Evolutionary conservation across 2,888 invertebrate species (phyloP).

Genomic region (Barypeithes pellucidus): DNA sequence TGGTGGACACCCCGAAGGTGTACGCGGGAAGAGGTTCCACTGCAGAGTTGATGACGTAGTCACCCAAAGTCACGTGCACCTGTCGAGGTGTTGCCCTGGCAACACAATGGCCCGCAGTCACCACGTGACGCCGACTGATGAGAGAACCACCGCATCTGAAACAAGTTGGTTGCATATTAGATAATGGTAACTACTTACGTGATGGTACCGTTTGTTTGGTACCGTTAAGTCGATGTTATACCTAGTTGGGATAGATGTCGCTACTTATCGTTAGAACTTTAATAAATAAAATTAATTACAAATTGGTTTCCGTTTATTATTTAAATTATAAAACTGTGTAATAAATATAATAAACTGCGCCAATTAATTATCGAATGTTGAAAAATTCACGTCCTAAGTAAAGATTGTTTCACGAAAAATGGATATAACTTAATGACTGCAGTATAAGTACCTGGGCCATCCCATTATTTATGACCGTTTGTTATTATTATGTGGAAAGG

Average conservation of each 20-base stretch:
- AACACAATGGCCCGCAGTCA: slow-evolving; percentile 95
- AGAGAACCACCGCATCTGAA: slow-evolving; percentile 92
- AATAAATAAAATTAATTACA: too few relatives aligned
- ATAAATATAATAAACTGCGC: too few relatives aligned
- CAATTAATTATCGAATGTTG: too few relatives aligned
- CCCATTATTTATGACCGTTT: too few relatives aligned
- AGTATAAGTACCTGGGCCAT: too few relatives aligned
- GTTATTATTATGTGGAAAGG: too few relatives aligned
- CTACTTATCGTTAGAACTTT: too few relatives aligned
- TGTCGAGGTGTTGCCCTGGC: slow-evolving; percentile 92
- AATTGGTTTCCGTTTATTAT: too few relatives aligned
- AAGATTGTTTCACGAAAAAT: too few relatives aligned
- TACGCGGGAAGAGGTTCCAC: slow-evolving; percentile 93
- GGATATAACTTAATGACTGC: too few relatives aligned
- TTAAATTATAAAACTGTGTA: too few relatives aligned
- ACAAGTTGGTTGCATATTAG: slow-evolving; percentile 46
- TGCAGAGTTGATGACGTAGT: slow-evolving; percentile 95
- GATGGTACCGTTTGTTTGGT: not conserved
- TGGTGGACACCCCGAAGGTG: slow-evolving; percentile 92
- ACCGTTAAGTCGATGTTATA: not conserved
- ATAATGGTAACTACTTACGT: not conserved
- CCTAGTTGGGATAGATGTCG: not conserved
- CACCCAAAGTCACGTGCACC: slow-evolving; percentile 92
- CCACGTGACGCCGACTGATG: slow-evolving; percentile 92
- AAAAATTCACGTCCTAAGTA: too few relatives aligned